These are phyloP conservation scores for Loriculus beryllinus DNA, from an alignment of 2,797 vertebrate genomes.

Conservation along the genomic window DNA sequence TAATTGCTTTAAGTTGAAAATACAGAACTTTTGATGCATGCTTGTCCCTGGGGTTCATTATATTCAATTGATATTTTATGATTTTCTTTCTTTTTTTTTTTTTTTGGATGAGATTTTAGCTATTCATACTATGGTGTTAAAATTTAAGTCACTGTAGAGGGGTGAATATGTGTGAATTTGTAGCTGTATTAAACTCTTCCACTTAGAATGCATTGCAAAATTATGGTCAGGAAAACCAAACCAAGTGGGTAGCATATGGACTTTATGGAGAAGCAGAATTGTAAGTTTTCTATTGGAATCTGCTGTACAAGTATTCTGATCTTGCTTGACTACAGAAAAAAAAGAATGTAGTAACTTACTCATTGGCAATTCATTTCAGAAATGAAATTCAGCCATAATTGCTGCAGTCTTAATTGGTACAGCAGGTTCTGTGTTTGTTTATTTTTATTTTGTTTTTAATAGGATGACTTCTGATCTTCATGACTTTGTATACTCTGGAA, in stretches of 20 bases:
- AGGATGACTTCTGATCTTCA: background rate
- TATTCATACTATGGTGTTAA: background rate
- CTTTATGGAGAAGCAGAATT: background rate
- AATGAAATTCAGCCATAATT: background rate
- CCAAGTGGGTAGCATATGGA: background rate
- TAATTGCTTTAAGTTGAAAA: background rate
- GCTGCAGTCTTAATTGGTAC: background rate
- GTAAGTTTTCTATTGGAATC: background rate
- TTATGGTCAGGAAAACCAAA: background rate
- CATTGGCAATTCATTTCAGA: background rate
- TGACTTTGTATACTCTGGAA: background rate
- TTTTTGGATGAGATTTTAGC: background rate
- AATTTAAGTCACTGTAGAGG: background rate
- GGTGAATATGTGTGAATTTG: background rate
- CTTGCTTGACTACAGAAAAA: background rate
- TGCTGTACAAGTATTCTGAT: constrained; percentile 24
- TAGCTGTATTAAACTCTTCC: background rate
- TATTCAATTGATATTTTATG: background rate
- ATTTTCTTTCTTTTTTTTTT: background rate
- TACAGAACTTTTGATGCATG: background rate
- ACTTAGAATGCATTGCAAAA: background rate
- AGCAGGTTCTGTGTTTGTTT: background rate
- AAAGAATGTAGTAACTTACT: background rate
- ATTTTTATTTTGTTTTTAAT: background rate
- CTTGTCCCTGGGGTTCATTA: background rate